Evolutionary conservation across 2,888 invertebrate species (phyloP).

Genomic region (Drosophila stalkeri): DNA sequence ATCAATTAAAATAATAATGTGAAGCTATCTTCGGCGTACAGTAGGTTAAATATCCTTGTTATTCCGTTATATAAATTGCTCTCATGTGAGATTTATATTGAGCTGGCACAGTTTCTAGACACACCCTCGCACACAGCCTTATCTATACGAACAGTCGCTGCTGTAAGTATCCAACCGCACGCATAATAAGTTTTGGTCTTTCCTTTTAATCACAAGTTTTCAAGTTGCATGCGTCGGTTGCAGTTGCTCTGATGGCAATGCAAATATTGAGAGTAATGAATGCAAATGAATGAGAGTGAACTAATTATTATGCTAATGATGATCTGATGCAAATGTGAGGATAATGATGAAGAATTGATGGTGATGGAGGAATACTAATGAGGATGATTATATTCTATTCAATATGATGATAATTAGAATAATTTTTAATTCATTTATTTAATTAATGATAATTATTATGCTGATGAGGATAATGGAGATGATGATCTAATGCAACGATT

Average conservation of each 20-base stretch:
- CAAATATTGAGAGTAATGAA: background rate
- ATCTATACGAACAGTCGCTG: background rate
- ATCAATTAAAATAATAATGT: constrained; percentile 42
- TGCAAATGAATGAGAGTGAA: background rate
- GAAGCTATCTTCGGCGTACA: constrained; percentile 10
- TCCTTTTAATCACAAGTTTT: background rate
- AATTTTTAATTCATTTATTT: no score
- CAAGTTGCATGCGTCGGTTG: background rate
- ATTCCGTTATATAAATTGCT: constrained; percentile 5
- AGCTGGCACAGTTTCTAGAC: background rate
- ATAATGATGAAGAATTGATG: no score
- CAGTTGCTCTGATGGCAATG: background rate
- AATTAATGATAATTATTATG: no score
- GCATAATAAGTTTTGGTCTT: background rate
- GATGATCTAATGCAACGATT: no score
- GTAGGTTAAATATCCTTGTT: constrained; percentile 16
- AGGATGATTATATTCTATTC: no score
- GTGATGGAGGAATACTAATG: no score
- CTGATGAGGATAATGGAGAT: no score
- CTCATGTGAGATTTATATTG: constrained; percentile 7
- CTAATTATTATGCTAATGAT: background rate
- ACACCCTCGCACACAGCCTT: background rate
- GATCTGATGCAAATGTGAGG: background rate
- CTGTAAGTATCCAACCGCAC: background rate
- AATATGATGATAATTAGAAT: no score